phyloP scores from a whole-genome alignment of 2,797 vertebrate species.

The Psittacula echo region DNA sequence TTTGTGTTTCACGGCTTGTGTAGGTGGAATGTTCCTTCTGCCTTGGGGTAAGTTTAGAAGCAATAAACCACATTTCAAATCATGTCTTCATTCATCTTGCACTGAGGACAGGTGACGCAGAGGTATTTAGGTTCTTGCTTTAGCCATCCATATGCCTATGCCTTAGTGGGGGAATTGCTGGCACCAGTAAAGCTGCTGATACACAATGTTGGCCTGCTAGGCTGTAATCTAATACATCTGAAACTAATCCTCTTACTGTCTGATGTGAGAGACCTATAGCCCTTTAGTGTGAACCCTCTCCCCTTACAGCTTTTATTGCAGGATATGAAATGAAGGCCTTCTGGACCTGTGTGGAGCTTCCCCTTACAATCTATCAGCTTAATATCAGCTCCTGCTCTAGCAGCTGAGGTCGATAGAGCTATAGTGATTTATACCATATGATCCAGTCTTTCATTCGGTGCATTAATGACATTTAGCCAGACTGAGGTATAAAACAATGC shows the following conservation, averaged over 20 bases:
- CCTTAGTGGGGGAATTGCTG: slow-evolving; percentile 24
- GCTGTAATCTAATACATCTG: slow-evolving; percentile 71
- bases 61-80: not conserved
- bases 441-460: not conserved
- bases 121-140: slow-evolving; percentile 55
- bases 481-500: not conserved
- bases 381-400: not conserved
- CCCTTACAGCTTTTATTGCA: slow-evolving; percentile 42
- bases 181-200: slow-evolving; percentile 60
- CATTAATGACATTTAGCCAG: not conserved
- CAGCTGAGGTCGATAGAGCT: not conserved
- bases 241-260: slow-evolving; percentile 59
- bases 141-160: not conserved
- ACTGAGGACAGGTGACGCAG: not conserved
- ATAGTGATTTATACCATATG: not conserved
- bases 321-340: slow-evolving; percentile 16
- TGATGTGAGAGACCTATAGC: slow-evolving; percentile 34
- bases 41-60: not conserved
- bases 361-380: not conserved
- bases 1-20: not conserved
- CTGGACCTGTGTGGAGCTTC: not conserved
- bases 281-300: not conserved
- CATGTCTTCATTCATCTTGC: slow-evolving; percentile 39
- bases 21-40: not conserved
- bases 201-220: slow-evolving; percentile 44